Conservation (phyloP, 2,888 invertebrate species). For the Ferdinandea cuprea region DNA sequence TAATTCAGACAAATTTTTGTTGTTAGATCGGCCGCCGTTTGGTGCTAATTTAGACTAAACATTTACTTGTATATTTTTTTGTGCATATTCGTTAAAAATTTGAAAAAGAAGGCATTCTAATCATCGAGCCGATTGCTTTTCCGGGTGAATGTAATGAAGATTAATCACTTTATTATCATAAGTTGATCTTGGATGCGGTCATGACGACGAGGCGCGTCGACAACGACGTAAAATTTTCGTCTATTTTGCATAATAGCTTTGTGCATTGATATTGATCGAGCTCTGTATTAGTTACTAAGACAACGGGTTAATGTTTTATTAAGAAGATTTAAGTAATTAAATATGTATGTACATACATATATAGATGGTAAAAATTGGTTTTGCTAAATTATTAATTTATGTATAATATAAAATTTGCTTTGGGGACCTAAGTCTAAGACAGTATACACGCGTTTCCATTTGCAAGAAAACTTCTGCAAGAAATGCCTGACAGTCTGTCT, state of each 20-base stretch:
- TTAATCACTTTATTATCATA: conserved; percentile 7
- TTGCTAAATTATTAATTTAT: too few relatives aligned
- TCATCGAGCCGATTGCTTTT: conserved; percentile 1
- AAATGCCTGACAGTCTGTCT: too few relatives aligned
- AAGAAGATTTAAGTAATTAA: neutral
- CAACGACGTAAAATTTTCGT: too few relatives aligned
- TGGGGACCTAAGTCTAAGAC: too few relatives aligned
- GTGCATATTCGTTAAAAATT: too few relatives aligned
- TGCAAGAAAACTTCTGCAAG: too few relatives aligned
- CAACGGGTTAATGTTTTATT: conserved; percentile 6
- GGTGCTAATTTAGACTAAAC: neutral
- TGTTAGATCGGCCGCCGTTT: neutral
- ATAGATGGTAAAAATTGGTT: too few relatives aligned
- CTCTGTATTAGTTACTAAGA: conserved; percentile 5
- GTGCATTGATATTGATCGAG: conserved; percentile 3
- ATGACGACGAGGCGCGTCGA: too few relatives aligned
- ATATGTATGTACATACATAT: too few relatives aligned
- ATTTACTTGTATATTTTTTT: neutral
- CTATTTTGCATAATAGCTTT: conserved; percentile 21
- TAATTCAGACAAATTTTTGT: neutral
- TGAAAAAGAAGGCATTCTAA: neutral
- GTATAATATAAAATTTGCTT: too few relatives aligned
- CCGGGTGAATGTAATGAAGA: conserved; percentile 41
- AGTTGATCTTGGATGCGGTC: neutral
- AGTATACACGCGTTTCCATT: too few relatives aligned